Evolutionary conservation across 2,888 invertebrate species (phyloP), one percentile per base, ranked within the genome.

Genomic region (Formica aserva): DNA sequence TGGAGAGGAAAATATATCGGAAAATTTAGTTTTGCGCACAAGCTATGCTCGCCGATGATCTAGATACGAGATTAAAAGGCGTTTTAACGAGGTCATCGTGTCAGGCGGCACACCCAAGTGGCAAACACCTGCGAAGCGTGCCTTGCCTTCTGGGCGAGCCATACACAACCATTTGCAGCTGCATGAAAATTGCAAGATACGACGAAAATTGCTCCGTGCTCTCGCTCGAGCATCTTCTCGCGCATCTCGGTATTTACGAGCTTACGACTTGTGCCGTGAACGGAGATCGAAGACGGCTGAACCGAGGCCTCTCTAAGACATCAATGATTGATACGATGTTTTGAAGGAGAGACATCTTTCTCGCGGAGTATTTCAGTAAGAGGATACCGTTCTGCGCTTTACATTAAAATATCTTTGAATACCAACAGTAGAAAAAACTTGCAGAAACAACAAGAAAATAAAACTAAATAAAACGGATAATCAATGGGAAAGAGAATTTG

Each of bases 321-420:
- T 63, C 85, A 76, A 87, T 86, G 87, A 88, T 87, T 83, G 86
- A 88, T 84, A 85, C 41, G 57, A 60, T 71, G 22, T 52, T 52
- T 57, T 55, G 41, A 55, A 22, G 9, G 65, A 62, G 38, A 66
- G 60, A 71, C 45, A 63, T 45, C 1, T 62, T 62, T 60, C 15
- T 55, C 63, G n/a, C 48, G 52, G 66, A 69, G 72, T 77, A 83
- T 87, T 78, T 67, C n/a, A n/a, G 29, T 62, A 48, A 55, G 57
- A 71, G 13, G 71, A 80, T 65, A 52, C 13, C 45, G 45, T 71
- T 45, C 35, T 41, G 67, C 55, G 55, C 41, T 78, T 71, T 80
- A 80, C 60, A 62, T n/a, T 5, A 60, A 22, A 71, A 45, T 71
- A 78, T 71, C 69, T 69, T 41, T 45, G 45, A 38, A 57, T 60